A percentile compares a stretch with the other conserved stretches of the same genome.
Evolutionary conservation across 2,888 invertebrate species (phyloP).

Genomic region (Pinctada fucata): DNA sequence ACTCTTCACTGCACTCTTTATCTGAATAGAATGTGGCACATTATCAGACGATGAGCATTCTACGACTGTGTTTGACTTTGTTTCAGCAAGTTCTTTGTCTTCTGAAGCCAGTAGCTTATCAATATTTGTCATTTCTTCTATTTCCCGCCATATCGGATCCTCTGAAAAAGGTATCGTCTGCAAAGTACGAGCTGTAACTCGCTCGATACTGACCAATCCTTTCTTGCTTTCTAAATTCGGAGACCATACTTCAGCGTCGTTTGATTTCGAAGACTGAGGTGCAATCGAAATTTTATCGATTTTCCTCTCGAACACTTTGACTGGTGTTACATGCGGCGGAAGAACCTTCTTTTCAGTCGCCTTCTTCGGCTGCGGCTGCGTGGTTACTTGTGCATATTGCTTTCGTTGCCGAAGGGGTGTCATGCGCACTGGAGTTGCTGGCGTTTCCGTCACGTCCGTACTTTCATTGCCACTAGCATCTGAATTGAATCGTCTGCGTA

Average conservation of each 20-base stretch:
- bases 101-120: constrained; percentile 41
- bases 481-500: constrained; percentile 58
- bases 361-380: not conserved
- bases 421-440: constrained; percentile 43
- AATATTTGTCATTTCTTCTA: constrained; percentile 68
- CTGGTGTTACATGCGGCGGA: constrained; percentile 8
- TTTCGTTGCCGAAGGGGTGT: constrained; percentile 36
- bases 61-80: not conserved
- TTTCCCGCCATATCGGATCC: constrained; percentile 72
- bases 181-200: constrained; percentile 68
- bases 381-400: constrained; percentile 17
- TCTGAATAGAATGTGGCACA: not conserved
- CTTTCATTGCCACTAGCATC: constrained; percentile 54
- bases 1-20: constrained; percentile 32
- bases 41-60: constrained; percentile 15
- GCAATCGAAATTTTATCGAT: constrained; percentile 7
- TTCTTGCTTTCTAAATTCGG: constrained; percentile 67
- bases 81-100: not conserved
- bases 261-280: not conserved
- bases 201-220: constrained; percentile 68
- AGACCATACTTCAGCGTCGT: constrained; percentile 65
- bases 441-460: constrained; percentile 47
- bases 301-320: constrained; percentile 17
- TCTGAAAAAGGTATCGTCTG: constrained; percentile 72
- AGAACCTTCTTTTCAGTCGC: not conserved